These are phyloP conservation scores for Uloborus plumipes DNA, from an alignment of 2,888 invertebrate genomes.

Conservation along the genomic window DNA sequence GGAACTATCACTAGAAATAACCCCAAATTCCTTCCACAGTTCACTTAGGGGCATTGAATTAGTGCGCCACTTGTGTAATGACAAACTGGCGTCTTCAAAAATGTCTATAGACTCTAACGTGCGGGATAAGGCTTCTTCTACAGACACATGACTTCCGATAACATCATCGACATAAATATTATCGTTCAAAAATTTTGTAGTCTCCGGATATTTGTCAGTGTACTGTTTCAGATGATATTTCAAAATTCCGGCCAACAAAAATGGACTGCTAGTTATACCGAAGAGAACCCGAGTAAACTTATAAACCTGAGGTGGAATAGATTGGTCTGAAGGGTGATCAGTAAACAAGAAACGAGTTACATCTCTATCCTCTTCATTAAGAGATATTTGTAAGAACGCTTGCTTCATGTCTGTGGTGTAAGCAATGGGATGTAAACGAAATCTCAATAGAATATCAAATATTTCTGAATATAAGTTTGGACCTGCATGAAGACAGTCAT, in stretches of 20 bases:
- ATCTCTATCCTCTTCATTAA: background rate
- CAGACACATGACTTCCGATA: no score
- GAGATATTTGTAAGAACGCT: background rate
- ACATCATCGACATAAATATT: background rate
- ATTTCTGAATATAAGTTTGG: background rate
- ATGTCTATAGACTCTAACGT: background rate
- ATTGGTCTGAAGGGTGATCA: background rate
- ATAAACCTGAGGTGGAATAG: background rate
- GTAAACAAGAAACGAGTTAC: background rate
- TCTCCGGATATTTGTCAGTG: background rate
- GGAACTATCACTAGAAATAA: background rate
- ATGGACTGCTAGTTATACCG: background rate
- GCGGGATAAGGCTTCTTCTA: background rate
- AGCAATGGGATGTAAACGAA: background rate
- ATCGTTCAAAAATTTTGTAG: background rate
- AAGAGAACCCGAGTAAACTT: background rate
- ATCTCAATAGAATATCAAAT: background rate
- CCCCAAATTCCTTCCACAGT: no score
- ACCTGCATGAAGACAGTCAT: background rate
- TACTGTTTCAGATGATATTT: background rate
- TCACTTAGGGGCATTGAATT: background rate
- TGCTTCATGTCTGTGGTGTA: background rate
- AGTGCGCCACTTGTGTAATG: background rate
- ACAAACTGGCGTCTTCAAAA: background rate
- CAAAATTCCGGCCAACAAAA: background rate